A percentile compares a stretch with the other conserved stretches of the same genome.
Evolutionary conservation across 2,113 vertebrate species (phyloP).

Genomic region (Petroica traversi): DNA sequence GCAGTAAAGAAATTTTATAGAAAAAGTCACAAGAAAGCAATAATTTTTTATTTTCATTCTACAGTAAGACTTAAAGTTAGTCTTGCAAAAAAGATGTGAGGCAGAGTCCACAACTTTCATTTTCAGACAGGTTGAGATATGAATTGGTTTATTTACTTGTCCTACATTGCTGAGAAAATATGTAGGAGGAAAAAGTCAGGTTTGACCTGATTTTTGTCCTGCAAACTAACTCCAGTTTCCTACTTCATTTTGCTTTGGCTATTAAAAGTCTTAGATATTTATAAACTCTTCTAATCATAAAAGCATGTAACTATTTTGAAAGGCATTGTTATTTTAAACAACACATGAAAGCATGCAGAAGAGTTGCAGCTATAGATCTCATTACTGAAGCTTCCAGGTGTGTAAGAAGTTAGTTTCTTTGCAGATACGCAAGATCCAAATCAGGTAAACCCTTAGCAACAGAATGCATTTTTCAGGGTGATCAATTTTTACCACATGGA

Average conservation of each 20-base stretch:
- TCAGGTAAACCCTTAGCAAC: neutral
- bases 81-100: neutral
- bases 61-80: neutral
- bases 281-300: neutral
- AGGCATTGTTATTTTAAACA: neutral
- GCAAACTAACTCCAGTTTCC: neutral
- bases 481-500: neutral
- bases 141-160: neutral
- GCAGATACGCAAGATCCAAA: neutral
- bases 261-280: neutral
- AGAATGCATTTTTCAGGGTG: neutral
- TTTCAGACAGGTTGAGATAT: neutral
- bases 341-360: neutral
- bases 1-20: neutral
- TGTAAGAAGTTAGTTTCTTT: neutral
- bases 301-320: neutral
- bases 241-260: neutral
- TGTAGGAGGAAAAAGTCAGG: neutral
- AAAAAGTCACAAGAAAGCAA: neutral
- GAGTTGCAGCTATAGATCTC: neutral
- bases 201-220: neutral
- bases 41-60: neutral
- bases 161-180: neutral
- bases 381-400: neutral
- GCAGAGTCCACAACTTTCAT: neutral